Conservation (phyloP, 2,797 vertebrate species). For the Mormyrus proboscirostris region DNA sequence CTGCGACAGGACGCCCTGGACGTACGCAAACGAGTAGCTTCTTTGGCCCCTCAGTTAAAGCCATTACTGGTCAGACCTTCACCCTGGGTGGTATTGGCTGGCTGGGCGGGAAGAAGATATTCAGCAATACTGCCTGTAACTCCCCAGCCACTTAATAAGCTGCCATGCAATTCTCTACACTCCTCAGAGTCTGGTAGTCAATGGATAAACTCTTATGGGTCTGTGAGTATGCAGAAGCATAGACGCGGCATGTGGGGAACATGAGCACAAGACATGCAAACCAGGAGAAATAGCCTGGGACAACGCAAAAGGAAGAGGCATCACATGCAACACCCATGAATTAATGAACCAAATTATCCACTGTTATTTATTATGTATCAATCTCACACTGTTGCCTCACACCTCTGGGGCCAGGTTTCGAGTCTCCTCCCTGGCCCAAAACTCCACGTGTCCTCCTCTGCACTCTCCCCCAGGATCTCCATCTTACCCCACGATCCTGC, state of each 20-base stretch:
- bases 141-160: background rate
- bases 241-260: background rate
- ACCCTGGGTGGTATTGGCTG: background rate
- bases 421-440: background rate
- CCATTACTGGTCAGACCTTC: background rate
- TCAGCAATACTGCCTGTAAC: background rate
- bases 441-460: background rate
- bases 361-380: background rate
- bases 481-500: background rate
- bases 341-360: background rate
- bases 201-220: background rate
- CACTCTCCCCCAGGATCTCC: background rate
- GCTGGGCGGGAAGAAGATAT: background rate
- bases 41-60: background rate
- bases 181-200: background rate
- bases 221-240: background rate
- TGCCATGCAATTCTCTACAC: background rate
- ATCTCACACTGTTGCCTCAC: background rate
- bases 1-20: background rate
- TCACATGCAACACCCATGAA: background rate
- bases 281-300: background rate
- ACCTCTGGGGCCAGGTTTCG: background rate
- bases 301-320: background rate
- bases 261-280: background rate
- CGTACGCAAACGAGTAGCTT: background rate